Conservation (phyloP, 1,140 invertebrate genomes). For the Episyrphus balteatus region DNA sequence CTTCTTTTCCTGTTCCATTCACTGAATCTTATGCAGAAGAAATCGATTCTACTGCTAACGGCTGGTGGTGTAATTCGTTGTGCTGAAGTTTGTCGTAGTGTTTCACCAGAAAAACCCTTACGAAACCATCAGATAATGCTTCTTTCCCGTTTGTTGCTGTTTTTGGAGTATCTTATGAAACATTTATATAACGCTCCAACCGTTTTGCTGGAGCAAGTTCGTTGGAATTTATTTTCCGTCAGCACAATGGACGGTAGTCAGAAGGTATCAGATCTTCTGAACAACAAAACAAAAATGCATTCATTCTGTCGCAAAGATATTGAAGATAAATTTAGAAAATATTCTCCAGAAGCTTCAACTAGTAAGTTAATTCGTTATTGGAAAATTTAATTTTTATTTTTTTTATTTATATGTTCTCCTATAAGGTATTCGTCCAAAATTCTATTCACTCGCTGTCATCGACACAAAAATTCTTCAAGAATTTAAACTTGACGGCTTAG, state of each 20-base stretch:
- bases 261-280: slow-evolving; percentile 25
- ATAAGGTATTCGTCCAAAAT: slow-evolving; percentile 33
- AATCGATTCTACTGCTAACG: slow-evolving; percentile 75
- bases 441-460: slow-evolving; percentile 25
- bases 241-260: slow-evolving; percentile 30
- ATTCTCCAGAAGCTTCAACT: slow-evolving; percentile 22
- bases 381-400: background rate
- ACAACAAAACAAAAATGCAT: slow-evolving; percentile 27
- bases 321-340: slow-evolving; percentile 69
- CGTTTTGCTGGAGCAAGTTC: slow-evolving; percentile 62
- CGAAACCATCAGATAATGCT: slow-evolving; percentile 65
- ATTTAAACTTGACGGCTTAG: slow-evolving; percentile 85
- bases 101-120: slow-evolving; percentile 26
- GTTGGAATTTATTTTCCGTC: slow-evolving; percentile 35
- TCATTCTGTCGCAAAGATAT: slow-evolving; percentile 47
- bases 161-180: slow-evolving; percentile 93
- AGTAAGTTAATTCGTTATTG: slow-evolving; percentile 12
- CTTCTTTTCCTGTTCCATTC: slow-evolving; percentile 90
- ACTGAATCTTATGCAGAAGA: slow-evolving; percentile 91
- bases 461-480: slow-evolving; percentile 45
- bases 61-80: slow-evolving; percentile 57
- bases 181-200: slow-evolving; percentile 84
- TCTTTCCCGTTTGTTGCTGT: slow-evolving; percentile 68
- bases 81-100: slow-evolving; percentile 49
- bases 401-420: background rate